Evolutionary conservation across 92 coral and sea anemone species (phyloP).

Genomic region (Umimayanthus kanabou): DNA sequence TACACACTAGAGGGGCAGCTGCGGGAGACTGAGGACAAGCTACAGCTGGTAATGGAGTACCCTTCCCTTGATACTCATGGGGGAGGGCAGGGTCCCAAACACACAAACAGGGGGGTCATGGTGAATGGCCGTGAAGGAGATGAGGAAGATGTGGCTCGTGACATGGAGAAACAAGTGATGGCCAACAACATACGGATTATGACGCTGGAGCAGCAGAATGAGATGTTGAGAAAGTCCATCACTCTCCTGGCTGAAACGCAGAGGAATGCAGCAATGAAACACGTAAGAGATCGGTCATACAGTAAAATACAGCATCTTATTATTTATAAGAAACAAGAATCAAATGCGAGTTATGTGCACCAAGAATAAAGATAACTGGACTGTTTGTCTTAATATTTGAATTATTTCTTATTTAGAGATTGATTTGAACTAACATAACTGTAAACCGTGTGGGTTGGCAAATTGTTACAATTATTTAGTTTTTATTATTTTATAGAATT

Average conservation of each 20-base stretch:
- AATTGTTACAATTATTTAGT: too few species aligned
- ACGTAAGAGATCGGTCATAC: conserved; percentile 47
- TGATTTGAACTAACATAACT: too few species aligned
- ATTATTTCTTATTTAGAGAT: too few species aligned
- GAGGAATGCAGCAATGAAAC: conserved; percentile 59
- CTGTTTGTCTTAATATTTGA: too few species aligned
- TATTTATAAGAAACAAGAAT: too few species aligned
- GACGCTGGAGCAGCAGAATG: conserved; percentile 88
- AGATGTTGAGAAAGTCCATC: conserved; percentile 89
- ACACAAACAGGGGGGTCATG: conserved; percentile 41
- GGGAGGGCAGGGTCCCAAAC: conserved; percentile 10
- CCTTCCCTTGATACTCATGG: conserved; percentile 80
- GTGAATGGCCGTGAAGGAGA: conserved; percentile 49
- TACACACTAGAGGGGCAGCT: conserved; percentile 70
- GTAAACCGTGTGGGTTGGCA: too few species aligned
- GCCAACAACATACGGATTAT: conserved; percentile 90
- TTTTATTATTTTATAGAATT: too few species aligned
- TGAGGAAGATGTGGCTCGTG: conserved; percentile 72
- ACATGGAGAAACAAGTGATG: conserved; percentile 94
- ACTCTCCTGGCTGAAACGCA: conserved; percentile 69
- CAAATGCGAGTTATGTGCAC: too few species aligned
- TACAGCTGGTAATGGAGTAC: conserved; percentile 76
- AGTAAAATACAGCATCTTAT: neutral
- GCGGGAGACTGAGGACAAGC: conserved; percentile 74
- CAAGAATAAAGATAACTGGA: too few species aligned